Evolutionary conservation across 2,888 invertebrate species (phyloP), one percentile per base, ranked within the genome.

Genomic region (Hartigia nigra): DNA sequence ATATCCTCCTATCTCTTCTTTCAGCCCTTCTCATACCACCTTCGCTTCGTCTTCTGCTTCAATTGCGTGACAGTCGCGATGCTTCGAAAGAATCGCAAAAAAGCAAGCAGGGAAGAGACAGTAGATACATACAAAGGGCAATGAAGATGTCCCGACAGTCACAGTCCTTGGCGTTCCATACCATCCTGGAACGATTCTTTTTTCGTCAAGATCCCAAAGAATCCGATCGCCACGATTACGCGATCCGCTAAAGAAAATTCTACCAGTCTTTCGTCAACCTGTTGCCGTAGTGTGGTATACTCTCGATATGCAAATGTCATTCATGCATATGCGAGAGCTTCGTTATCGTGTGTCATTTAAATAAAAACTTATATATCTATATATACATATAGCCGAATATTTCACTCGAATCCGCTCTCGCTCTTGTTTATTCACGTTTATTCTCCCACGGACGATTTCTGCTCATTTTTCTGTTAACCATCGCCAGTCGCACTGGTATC

Each of bases 11-110:
- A 14, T n/a, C 72, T 34, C 32, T 72, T 72, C 12, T 32, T 11
- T 34, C 72, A 32, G 9, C 77, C 70, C 79, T 79, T 77, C 78
- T 76, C 77, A 80, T 77, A 80, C 74, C 72, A 69, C 74, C 34
- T 77, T 69, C 78, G 37, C 70, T 77, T 75, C 76, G 76, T 69
- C 55, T 23, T 55, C 55, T 55, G 55, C 55, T 55, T 55, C 23
- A 23, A 55, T 23, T 55, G 55, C 55, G 55, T 55, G 55, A 55
- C 55, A 23, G 55, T 55, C 55, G 55, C 55, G 55, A 55, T 55
- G 55, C 55, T 23, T 55, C 55, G 55, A 55, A 55, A 23, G 55
- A 55, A 55, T 55, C 55, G 55, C 55, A 55, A 55, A 23, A 55
- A 55, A 55, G 23, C 55, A 9, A 55, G 23, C 55, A 23, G 55